A percentile compares a stretch with the other conserved stretches of the same genome.
Evolutionary conservation across 2,797 vertebrate species (phyloP).

Genomic region (Sebastiscus tertius): DNA sequence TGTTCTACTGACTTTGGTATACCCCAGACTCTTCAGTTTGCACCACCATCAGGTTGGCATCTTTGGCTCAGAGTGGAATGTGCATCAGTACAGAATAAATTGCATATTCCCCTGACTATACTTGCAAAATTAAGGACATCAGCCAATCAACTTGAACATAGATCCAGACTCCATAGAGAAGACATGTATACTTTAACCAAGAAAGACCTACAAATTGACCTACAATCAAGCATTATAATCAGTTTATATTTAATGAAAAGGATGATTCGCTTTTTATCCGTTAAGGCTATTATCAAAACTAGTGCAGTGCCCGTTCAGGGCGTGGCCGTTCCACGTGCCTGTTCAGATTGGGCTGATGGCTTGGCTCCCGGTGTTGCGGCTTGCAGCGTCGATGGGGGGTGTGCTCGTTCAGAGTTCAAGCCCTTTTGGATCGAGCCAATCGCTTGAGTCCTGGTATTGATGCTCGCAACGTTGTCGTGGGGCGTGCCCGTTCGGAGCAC

Average conservation of each 20-base stretch:
- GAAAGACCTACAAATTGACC: fast-evolving
- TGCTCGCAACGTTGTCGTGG: fast-evolving
- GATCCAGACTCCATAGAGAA: too few species aligned
- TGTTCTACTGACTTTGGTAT: neutral
- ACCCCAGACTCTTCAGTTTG: neutral
- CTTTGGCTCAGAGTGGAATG: neutral
- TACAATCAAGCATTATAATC: too few species aligned
- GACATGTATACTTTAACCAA: too few species aligned
- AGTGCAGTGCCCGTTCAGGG: too few species aligned
- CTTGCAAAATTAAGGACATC: neutral
- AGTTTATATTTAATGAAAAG: too few species aligned
- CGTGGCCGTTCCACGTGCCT: fast-evolving
- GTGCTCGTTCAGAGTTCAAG: too few species aligned
- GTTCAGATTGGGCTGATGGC: fast-evolving
- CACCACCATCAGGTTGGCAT: neutral
- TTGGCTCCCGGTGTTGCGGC: too few species aligned
- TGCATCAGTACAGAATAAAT: neutral
- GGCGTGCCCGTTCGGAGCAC: too few species aligned
- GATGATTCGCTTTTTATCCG: fast-evolving
- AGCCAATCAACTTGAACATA: neutral
- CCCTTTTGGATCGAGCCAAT: too few species aligned
- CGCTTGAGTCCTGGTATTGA: fast-evolving
- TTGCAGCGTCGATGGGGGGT: too few species aligned
- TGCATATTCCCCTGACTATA: neutral
- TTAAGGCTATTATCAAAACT: too few species aligned